Base-by-base conservation (phyloP, 2,797 vertebrate species). In the Todus mexicanus region DNA sequence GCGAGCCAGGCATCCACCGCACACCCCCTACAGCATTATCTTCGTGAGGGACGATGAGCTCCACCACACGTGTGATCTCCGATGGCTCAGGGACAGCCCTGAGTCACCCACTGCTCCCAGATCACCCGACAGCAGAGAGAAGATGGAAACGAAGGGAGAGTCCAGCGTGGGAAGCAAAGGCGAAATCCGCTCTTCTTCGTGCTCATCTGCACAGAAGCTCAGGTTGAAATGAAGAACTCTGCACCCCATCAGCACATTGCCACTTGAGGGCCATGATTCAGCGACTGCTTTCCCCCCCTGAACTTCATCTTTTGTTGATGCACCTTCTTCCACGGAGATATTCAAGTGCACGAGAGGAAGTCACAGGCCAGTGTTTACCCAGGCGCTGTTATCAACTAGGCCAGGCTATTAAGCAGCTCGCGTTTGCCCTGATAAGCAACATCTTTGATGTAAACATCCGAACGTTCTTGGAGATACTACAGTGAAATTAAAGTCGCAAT, bases 401-500 rank as follows among this genome's bases (percentile, higher is more conserved):
- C 89, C 48, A 51, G 61, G 69, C 90, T 90, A 93, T 89, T 93
- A 95, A 93, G 51, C 50, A 72, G 72, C 47, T 96, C 60, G 27
- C 86, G 80, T 82, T 79, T 59, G 9, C 78, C 70, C 92, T 91
- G 95, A 96, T 95, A 95, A 96, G 95, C 83, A 56, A 77, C 79
- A 84, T 83, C 89, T 94, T 73, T 68, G 90, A 66, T 0, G 0
- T 12, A 82, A 94, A 47, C 75, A 73, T 79, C 27, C 71, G 75
- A 96, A 94, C 18, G 91, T 37, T 7, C 7, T 7, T 74, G 89
- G 60, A 95, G 78, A 95, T 43, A 51, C 54, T 43, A 61, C 76
- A 40, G 71, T 77, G 92, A 91, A 95, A 95, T 94, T 82, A 84
- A 81, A 80, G 85, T 35, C 72, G 89, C 76, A 86, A 87, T 93